Evolutionary conservation across 2,888 invertebrate genomes (phyloP).

Genomic region (Hypomecis atomaria): DNA sequence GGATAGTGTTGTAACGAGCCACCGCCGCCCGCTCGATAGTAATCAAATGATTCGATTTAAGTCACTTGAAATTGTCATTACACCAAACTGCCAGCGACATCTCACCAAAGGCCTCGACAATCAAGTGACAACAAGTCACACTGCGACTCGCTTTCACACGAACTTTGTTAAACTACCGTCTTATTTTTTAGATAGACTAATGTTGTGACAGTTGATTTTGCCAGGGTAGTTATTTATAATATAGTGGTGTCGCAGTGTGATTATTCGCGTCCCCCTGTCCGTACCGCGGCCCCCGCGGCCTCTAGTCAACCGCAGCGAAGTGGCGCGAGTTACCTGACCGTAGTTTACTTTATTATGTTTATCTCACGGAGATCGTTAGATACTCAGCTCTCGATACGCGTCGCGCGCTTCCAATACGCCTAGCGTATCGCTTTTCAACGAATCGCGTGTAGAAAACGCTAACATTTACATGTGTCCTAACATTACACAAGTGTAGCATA

Average conservation of each 20-base stretch:
- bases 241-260: neutral
- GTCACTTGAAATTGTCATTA: slow-evolving; percentile 1
- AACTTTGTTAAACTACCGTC: no score
- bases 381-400: slow-evolving; percentile 65
- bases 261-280: slow-evolving; percentile 3
- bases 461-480: neutral
- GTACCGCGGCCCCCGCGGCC: slow-evolving; percentile 33
- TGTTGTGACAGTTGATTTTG: no score
- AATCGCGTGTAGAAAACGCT: slow-evolving; percentile 1
- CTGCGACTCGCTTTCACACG: no score
- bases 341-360: slow-evolving; percentile 66
- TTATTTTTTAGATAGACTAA: no score
- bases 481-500: neutral
- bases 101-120: no score
- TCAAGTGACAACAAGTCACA: no score
- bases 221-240: no score
- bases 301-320: slow-evolving; percentile 39
- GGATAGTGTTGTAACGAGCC: neutral
- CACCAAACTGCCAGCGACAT: no score
- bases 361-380: slow-evolving; percentile 58
- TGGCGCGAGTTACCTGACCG: slow-evolving; percentile 71
- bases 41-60: slow-evolving; percentile 2
- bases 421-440: slow-evolving; percentile 27
- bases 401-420: slow-evolving; percentile 42
- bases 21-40: slow-evolving; percentile 1